Percentiles rank a stretch among this genome's conserved stretches.
Conservation (phyloP, 53 echinoderm and acorn worm genomes). For the Glandiceps talaboti region DNA sequence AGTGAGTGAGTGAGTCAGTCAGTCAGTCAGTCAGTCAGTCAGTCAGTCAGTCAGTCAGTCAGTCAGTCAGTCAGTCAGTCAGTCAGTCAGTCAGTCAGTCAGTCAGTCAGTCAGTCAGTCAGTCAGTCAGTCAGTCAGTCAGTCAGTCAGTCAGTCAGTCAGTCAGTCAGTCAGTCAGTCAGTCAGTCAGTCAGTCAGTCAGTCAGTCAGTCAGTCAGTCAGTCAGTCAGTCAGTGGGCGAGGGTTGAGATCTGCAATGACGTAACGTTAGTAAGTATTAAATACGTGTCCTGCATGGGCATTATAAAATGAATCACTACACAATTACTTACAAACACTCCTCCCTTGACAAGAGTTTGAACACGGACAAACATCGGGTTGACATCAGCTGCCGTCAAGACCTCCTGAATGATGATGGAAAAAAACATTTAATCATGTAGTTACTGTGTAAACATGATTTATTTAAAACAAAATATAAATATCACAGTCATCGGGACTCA, state of each 20-base stretch:
- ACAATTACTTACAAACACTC: constrained; percentile 55
- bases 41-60: neutral
- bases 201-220: constrained; percentile 1
- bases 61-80: constrained; percentile 1
- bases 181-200: constrained; percentile 1
- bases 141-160: constrained; percentile 1
- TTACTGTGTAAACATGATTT: too few relatives aligned
- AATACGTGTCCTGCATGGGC: neutral
- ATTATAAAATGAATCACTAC: neutral
- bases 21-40: neutral
- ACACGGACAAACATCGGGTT: constrained; percentile 39
- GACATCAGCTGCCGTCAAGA: neutral
- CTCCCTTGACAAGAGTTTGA: constrained; percentile 49
- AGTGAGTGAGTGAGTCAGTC: neutral
- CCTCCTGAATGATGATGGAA: too few relatives aligned
- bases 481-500: neutral
- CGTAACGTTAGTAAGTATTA: too few relatives aligned
- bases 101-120: constrained; percentile 1
- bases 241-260: too few relatives aligned
- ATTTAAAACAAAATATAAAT: neutral
- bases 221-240: neutral
- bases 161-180: constrained; percentile 1
- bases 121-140: neutral
- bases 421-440: too few relatives aligned
- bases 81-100: constrained; percentile 1